Evolutionary conservation across 2,888 invertebrate genomes (phyloP).

Genomic region (Stenurella melanura): DNA sequence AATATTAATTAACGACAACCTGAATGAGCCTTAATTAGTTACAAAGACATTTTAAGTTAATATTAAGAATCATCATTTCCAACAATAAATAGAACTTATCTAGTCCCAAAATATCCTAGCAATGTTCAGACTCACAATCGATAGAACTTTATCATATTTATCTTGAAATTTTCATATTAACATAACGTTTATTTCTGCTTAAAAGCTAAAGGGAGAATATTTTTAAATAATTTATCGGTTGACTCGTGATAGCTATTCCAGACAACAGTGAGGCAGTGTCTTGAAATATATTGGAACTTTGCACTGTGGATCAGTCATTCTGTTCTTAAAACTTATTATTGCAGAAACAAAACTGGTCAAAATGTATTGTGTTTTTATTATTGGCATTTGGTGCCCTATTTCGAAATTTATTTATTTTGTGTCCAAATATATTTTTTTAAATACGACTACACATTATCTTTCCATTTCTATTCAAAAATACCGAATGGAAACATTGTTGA

Average conservation of each 20-base stretch:
- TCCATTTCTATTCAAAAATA: too few species aligned
- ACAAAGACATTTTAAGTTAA: too few species aligned
- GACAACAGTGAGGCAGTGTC: neutral
- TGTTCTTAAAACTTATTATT: neutral
- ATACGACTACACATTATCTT: too few species aligned
- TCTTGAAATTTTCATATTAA: slow-evolving; percentile 1
- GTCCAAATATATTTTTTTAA: too few species aligned
- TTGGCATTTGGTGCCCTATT: neutral
- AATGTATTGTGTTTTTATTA: neutral
- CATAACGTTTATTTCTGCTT: neutral
- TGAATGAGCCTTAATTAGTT: too few species aligned
- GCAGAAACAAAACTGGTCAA: neutral
- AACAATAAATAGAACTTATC: too few species aligned
- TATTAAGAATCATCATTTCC: too few species aligned
- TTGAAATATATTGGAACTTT: neutral
- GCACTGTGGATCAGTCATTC: neutral
- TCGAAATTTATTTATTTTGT: too few species aligned
- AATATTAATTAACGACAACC: too few species aligned
- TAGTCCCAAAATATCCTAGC: too few species aligned
- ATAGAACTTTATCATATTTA: neutral
- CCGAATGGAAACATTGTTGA: too few species aligned
- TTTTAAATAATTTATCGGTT: slow-evolving; percentile 3
- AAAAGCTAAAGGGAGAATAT: slow-evolving; percentile 2
- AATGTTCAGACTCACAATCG: too few species aligned
- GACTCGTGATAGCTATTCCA: neutral